These are phyloP conservation scores for Conops quadrifasciatus DNA, from an alignment of 2,888 invertebrate species.

Conservation along the genomic window DNA sequence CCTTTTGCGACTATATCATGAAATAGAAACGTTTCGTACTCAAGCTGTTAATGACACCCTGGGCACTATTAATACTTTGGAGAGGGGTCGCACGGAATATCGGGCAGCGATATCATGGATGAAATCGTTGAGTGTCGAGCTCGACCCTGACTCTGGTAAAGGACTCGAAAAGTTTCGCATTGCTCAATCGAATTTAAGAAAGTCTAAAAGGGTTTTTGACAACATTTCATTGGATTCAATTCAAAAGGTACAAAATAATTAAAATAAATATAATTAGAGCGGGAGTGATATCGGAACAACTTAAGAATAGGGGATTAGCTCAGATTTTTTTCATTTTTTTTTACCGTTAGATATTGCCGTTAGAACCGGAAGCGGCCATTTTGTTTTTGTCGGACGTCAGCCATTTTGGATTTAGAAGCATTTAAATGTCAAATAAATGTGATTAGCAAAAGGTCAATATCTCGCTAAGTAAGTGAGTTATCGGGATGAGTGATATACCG, in stretches of 20 bases:
- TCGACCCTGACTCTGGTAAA: slow-evolving; percentile 96
- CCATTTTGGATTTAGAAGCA: too few species aligned
- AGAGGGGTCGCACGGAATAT: slow-evolving; percentile 94
- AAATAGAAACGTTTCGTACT: slow-evolving; percentile 96
- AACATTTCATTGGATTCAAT: slow-evolving; percentile 92
- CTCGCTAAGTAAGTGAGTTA: too few species aligned
- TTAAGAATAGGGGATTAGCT: too few species aligned
- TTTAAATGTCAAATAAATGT: too few species aligned
- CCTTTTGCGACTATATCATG: slow-evolving; percentile 87
- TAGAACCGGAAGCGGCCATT: too few species aligned
- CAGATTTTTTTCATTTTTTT: too few species aligned
- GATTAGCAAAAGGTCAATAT: too few species aligned
- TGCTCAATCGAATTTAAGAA: slow-evolving; percentile 81
- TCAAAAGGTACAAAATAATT: slow-evolving; percentile 75
- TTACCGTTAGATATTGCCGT: too few species aligned
- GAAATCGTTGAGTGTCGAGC: slow-evolving; percentile 94
- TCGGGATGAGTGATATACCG: too few species aligned
- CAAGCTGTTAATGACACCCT: slow-evolving; percentile 75
- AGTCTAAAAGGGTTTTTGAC: slow-evolving; percentile 89
- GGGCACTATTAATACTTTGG: slow-evolving; percentile 89
- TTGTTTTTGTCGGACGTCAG: too few species aligned
- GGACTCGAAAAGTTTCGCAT: slow-evolving; percentile 96
- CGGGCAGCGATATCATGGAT: slow-evolving; percentile 97
- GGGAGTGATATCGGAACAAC: not conserved
- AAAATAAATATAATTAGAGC: not conserved